Evolutionary conservation across 2,888 invertebrate species (phyloP), one percentile per base, ranked within the genome.

Genomic region (Megastigmus dorsalis): DNA sequence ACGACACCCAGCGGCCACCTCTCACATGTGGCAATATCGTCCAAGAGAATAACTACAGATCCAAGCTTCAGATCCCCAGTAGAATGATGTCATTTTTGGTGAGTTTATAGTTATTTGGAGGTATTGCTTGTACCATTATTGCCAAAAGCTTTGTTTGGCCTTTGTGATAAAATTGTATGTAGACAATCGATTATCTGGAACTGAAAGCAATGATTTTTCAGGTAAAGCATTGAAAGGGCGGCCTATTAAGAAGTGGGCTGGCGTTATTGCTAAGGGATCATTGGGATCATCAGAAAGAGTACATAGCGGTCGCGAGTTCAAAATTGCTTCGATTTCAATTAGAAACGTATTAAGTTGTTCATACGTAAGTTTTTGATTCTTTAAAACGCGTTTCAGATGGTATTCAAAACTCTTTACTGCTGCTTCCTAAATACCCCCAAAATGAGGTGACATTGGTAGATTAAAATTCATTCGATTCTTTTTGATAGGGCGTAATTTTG

Each of bases 11-110:
- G n/a, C n/a, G n/a, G n/a, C n/a, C n/a, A n/a, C n/a, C n/a, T n/a
- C n/a, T n/a, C n/a, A n/a, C n/a, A n/a, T n/a, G n/a, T n/a, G n/a
- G n/a, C n/a, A n/a, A n/a, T 45, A 0, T 20, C 20, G 0, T 9
- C 45, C 6, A 45, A 30, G 7, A 82, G 6, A 9, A 83, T 33
- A 5, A 83, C 83, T 3, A 83, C 48, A 13, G 73, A 43, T 23
- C 75, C 67, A 2, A 73, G 18, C 28, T 77, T 67, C 9, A 80
- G 45, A 1, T 76, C 68, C n/a, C n/a, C n/a, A n/a, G n/a, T n/a
- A 0, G 69, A 23, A 1, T 67, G 50, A 3, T 65, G 63, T 81
- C 81, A 82, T 74, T 84, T 82, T 5, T 77, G 74, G 10, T 83
- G 60, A 41, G 75, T 73, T 60, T 83, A 81, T 1, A 84, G 79